A percentile compares a stretch with the other conserved stretches of the same genome.
Evolutionary conservation across 2,797 vertebrate species (phyloP).

Genomic region (Cephalopachus bancanus): DNA sequence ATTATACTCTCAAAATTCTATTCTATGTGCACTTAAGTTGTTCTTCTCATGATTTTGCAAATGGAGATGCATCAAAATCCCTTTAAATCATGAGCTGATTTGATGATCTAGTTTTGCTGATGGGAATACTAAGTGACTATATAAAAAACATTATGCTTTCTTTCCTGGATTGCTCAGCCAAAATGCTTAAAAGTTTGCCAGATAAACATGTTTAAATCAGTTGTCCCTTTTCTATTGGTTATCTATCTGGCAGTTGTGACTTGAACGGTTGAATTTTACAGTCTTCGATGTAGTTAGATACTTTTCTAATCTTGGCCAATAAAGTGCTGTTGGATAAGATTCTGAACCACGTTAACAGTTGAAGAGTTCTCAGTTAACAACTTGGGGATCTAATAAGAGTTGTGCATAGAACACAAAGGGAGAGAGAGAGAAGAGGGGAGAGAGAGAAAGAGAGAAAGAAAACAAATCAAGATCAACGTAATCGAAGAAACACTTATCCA

Average conservation of each 20-base stretch:
- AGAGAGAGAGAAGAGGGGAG: not conserved
- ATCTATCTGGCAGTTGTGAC: constrained; percentile 16
- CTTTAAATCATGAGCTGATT: not conserved
- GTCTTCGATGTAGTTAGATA: constrained; percentile 6
- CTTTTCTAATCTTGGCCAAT: constrained; percentile 23
- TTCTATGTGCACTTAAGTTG: not conserved
- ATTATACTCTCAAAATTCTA: not conserved
- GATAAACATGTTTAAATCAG: not conserved
- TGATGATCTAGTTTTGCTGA: not conserved
- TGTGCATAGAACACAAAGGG: not conserved
- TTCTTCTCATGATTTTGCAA: constrained; percentile 3
- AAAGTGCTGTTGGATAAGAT: constrained; percentile 40
- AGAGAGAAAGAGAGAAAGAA: not conserved
- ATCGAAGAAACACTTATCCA: not conserved
- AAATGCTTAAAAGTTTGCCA: constrained; percentile 4
- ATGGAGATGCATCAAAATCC: not conserved
- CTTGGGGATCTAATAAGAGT: not conserved
- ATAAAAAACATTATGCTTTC: not conserved
- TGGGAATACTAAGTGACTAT: constrained; percentile 30
- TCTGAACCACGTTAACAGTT: not conserved
- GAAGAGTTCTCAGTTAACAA: not conserved
- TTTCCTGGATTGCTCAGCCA: not conserved
- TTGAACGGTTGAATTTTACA: constrained; percentile 18
- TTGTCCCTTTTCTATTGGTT: not conserved
- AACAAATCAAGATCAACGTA: not conserved